Evolutionary conservation across 2,113 vertebrate species (phyloP), one percentile per base, ranked within the genome.

Genomic region (Nesoenas mayeri): DNA sequence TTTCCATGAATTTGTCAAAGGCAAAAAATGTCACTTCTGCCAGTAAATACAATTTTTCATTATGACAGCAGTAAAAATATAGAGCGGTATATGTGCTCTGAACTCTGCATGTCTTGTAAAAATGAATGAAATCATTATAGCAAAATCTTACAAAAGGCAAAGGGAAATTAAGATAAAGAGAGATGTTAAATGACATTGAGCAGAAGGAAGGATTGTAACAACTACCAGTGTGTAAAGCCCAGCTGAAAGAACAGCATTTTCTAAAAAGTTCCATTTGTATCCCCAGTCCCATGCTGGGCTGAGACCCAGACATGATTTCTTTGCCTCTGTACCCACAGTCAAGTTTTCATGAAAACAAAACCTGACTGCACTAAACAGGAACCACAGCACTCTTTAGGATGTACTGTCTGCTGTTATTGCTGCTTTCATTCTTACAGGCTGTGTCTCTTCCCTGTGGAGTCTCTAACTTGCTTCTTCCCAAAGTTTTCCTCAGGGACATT

Each of bases 1-100:
- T 93, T 95, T 94, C 91, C 91, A 83, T 95, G 85, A 94, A 96
- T 97, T 97, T 96, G 93, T 96, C 82, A 90, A 94, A 91, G 82
- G 95, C 85, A 93, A 91, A 86, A 94, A 88, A 44, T 26, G 77
- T 69, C 70, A 93, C 69, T 87, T 88, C 61, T 93, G 25, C n/a
- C 69, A 86, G 69, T 88, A 97, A 95, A 96, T 93, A 81, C 6
- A 82, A 56, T 83, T 94, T 91, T 79, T 96, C 89, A 92, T 94
- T 38, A 77, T 60, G 85, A 85, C 80, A 92, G 88, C 62, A 88
- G 70, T 42, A 65, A 87, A 93, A 92, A 42, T 66, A 65, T 3
- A 13, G 44, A 79, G 53, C 16, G 18, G 12, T 31, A 4, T 32
- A 69, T 20, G 53, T 22, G 22, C 65, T 89, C 48, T 50, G 44